Evolutionary conservation across 2,888 invertebrate species (phyloP), one percentile per base, ranked within the genome.

Genomic region (Habroteleia sp.): DNA sequence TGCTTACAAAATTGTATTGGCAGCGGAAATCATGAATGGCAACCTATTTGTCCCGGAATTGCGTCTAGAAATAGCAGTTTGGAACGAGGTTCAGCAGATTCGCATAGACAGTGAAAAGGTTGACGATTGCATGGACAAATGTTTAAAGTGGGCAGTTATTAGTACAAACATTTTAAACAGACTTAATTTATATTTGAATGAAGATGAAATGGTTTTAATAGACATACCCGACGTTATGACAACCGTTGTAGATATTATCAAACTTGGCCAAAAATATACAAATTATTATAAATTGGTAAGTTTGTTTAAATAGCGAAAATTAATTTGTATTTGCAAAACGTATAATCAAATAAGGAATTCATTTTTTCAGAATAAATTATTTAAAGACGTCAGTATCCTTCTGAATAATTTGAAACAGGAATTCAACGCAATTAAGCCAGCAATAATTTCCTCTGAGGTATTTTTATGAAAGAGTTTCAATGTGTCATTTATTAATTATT

Each of bases 321-420:
- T 25, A 25, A 25, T 25, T 6, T 25, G 20, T 71, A 39, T 31
- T 42, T 46, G 35, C 23, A 11, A 42, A 41, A 11, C 6, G 2
- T 8, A 33, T 13, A 29, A 11, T 23, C 14, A 58, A 44, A 7
- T 1, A 7, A 14, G 6, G 7, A n/a, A 35, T 17, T 14, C 31
- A 10, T 50, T 39, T 58, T 86, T 88, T 62, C 77, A 90, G 90
- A 85, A 87, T 0, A 85, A 87, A 77, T 74, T 84, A 69, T 89
- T 85, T 66, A 82, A 80, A 27, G 80, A 81, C 42, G 83, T 89
- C 8, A 76, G 72, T 63, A 20, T 76, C 78, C 56, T 84, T 74
- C 72, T 83, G 72, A 35, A 77, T 52, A 78, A 77, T 37, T 78
- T 87, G 17, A 80, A 84, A 76, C 63, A 77, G 41, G 84, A 84